A percentile compares a stretch with the other conserved stretches of the same genome.
These are phyloP conservation scores for Himalopsyche japonica DNA, from an alignment of 2,888 invertebrate genomes.

Conservation along the genomic window DNA sequence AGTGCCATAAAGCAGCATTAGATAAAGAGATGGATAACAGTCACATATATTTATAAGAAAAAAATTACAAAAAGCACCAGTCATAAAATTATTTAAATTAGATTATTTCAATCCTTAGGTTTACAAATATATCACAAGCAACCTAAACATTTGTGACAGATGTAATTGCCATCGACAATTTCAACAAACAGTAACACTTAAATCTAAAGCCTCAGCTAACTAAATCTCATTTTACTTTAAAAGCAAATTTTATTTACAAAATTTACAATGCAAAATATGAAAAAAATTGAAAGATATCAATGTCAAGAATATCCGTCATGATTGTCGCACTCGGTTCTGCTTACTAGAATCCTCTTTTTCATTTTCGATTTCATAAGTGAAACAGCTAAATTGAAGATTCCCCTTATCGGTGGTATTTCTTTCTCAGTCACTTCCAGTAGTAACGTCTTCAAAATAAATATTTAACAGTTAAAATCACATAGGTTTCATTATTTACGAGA, in stretches of 20 bases:
- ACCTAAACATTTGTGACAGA: background rate
- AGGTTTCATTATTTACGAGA: background rate
- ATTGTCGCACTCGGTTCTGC: background rate
- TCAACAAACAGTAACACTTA: background rate
- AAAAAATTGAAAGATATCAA: background rate
- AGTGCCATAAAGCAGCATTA: background rate
- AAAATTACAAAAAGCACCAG: background rate
- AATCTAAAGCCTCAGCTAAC: background rate
- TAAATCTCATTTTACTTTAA: background rate
- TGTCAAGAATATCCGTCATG: background rate
- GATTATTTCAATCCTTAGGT: background rate
- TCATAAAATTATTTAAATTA: background rate
- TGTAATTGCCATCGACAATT: background rate
- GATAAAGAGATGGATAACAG: background rate
- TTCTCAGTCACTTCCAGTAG: background rate
- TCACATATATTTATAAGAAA: background rate
- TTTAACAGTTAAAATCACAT: background rate
- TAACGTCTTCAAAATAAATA: background rate
- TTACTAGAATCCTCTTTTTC: background rate
- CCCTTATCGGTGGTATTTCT: background rate
- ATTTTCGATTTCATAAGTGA: background rate
- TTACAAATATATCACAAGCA: slow-evolving; percentile 1
- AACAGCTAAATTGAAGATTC: background rate
- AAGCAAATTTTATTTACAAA: background rate
- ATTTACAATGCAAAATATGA: background rate